Percentiles rank a stretch among this genome's conserved stretches.
These are phyloP conservation scores for Centrocercus urophasianus DNA, from an alignment of 2,113 vertebrate genomes.

Conservation along the genomic window DNA sequence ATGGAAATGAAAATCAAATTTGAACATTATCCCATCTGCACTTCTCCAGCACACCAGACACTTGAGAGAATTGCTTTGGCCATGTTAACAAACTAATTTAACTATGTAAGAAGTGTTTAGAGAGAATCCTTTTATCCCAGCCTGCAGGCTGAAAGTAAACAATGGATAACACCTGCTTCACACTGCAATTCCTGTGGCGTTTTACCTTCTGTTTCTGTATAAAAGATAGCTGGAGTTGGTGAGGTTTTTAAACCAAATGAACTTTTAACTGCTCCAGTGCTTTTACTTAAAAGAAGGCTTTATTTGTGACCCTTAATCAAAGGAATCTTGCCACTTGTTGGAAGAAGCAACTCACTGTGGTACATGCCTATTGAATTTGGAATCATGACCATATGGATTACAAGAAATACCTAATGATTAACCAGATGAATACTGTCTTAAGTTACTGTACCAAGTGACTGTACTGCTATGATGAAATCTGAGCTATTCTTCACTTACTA, in stretches of 20 bases:
- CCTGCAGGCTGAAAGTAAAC: neutral
- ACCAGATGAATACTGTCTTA: neutral
- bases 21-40: neutral
- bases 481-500: neutral
- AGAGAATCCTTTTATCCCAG: neutral
- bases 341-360: neutral
- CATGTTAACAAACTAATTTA: neutral
- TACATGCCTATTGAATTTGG: neutral
- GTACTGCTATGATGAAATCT: neutral
- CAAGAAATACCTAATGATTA: neutral
- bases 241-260: neutral
- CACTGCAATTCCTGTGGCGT: neutral
- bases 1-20: neutral
- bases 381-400: neutral
- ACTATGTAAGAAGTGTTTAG: neutral
- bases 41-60: neutral
- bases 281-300: neutral
- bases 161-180: neutral
- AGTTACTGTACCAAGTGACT: neutral
- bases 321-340: neutral
- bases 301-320: neutral
- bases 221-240: neutral
- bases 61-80: neutral
- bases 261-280: neutral
- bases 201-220: neutral